A percentile compares a stretch with the other conserved stretches of the same genome.
Conservation (phyloP, 2,113 vertebrate genomes). For the Crotalus tigris region DNA sequence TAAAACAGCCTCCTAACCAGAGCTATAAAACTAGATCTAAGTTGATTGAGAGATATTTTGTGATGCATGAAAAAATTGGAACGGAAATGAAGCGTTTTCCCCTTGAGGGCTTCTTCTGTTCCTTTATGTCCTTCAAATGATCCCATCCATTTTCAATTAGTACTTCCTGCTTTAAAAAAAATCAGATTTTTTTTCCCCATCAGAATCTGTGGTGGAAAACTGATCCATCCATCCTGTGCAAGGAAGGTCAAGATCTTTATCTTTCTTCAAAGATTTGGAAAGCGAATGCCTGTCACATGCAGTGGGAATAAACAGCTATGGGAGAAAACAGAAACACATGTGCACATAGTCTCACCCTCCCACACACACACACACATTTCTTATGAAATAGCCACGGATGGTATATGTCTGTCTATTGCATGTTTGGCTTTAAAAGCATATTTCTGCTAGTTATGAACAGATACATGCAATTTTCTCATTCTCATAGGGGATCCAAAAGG, state of each 20-base stretch:
- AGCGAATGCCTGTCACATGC: background rate
- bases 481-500: background rate
- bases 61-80: constrained; percentile 4
- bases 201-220: constrained; percentile 7
- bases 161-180: constrained; percentile 21
- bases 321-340: background rate
- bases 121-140: constrained; percentile 1
- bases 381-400: background rate
- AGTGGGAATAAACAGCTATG: background rate
- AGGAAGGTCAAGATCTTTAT: constrained; percentile 16
- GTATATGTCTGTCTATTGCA: background rate
- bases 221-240: background rate
- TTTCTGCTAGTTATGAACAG: background rate
- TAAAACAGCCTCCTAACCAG: background rate
- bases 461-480: background rate
- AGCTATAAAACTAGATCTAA: background rate
- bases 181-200: constrained; percentile 5
- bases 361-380: background rate
- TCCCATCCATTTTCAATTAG: constrained; percentile 26
- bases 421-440: background rate
- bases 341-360: background rate
- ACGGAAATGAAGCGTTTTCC: background rate
- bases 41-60: background rate
- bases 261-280: constrained; percentile 8
- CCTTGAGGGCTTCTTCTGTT: background rate